Percentiles rank a stretch among this genome's conserved stretches.
These are phyloP conservation scores for Prorops nasuta DNA, from an alignment of 1,140 invertebrate species.

Conservation along the genomic window DNA sequence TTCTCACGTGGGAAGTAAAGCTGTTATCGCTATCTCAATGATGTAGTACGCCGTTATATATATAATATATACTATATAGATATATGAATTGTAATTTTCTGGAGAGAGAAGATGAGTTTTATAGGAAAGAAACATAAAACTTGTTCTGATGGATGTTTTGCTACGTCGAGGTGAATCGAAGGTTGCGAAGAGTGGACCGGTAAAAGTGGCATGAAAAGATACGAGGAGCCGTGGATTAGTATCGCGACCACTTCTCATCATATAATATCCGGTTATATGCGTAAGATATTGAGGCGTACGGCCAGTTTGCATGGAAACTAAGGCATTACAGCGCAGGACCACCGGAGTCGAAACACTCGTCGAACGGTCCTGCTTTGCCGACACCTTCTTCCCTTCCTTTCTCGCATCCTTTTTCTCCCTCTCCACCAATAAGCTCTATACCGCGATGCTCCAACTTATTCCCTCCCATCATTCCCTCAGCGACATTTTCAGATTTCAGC, in stretches of 20 bases:
- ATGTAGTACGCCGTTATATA: no score
- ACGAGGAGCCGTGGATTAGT: no score
- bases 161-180: no score
- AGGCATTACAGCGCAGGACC: slow-evolving; percentile 50
- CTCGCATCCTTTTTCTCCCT: slow-evolving; percentile 18
- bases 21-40: no score
- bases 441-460: slow-evolving; percentile 17
- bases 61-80: no score
- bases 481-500: neutral
- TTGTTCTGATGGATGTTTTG: no score
- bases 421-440: neutral
- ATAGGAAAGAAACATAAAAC: no score
- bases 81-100: no score
- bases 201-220: no score
- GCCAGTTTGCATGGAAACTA: slow-evolving; percentile 55
- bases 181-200: no score
- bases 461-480: neutral
- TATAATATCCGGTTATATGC: slow-evolving; percentile 54
- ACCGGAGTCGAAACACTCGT: slow-evolving; percentile 52
- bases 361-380: slow-evolving; percentile 50
- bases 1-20: no score
- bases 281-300: slow-evolving; percentile 53
- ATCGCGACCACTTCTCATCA: slow-evolving; percentile 51
- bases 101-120: no score
- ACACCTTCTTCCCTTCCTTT: slow-evolving; percentile 35